Base-by-base conservation (phyloP, 2,113 vertebrate genomes). In the Barnardius zonarius region DNA sequence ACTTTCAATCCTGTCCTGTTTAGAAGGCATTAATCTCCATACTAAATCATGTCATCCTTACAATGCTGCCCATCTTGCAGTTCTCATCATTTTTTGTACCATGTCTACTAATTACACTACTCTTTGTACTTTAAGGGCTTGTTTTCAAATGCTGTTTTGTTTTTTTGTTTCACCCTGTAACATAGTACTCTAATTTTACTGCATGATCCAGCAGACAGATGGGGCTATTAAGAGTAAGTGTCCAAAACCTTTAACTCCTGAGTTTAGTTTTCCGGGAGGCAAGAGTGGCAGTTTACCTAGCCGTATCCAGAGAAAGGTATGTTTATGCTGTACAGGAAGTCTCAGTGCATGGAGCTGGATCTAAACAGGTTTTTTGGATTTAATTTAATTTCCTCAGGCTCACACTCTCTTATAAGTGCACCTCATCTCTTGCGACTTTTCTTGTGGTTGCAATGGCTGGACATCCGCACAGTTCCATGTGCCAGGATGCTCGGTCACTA, bases 1-100 rank as follows among this genome's bases (percentile, higher is more conserved):
- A 84, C 88, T 95, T 97, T 96, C 87, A 92, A 92, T 97, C 31
- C 37, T 66, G 87, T 83, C 51, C 39, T 66, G 77, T 97, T 97
- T 93, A 83, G 68, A 95, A 95, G 68, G 39, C 86, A 92, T 90
- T 96, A 93, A 96, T 95, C 96, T 95, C 59, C 44, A 57, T 86
- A 51, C 66, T 87, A 72, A 95, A 93, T 95, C 94, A 86, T 79
- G 81, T 92, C 86, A 93, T 83, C 72, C 17, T 96, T 95, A 86
- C 52, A 86, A 55, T 83, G 94, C 92, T 95, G 79, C 92, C 64
- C 48, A 46, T 93, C 89, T 97, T 95, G 92, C 91, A 87, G 75
- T 96, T 97, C 96, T 75, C 68, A 92, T 94, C 10, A 31, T 84
- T 95, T 97, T 94, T 93, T 12, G 28, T 86, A 91, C 49, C 20